Evolutionary conservation across 2,113 vertebrate species (phyloP).

Genomic region (Nothocercus julius): DNA sequence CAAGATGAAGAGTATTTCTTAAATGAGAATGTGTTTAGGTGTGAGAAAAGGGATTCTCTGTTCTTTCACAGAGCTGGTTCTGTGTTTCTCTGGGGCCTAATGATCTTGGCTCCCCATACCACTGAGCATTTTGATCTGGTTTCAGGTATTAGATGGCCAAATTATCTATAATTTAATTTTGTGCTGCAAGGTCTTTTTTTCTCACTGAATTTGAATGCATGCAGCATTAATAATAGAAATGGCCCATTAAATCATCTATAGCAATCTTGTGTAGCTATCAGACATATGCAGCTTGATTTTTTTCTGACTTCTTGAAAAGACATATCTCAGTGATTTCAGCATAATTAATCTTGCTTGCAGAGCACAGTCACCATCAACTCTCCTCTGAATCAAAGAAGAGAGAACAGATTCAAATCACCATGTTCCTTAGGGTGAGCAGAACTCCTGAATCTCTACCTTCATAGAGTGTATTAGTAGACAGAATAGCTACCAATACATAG

Average conservation of each 20-base stretch:
- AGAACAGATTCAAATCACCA: not conserved
- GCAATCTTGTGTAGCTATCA: conserved; percentile 12
- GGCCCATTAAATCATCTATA: conserved; percentile 28
- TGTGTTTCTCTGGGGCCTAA: not conserved
- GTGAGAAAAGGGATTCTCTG: not conserved
- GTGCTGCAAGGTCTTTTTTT: not conserved
- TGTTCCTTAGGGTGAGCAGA: not conserved
- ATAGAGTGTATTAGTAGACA: not conserved
- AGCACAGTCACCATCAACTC: not conserved
- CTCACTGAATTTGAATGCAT: not conserved
- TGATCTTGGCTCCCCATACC: not conserved
- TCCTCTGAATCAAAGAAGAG: not conserved
- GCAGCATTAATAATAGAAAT: conserved; percentile 32
- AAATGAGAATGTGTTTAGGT: not conserved
- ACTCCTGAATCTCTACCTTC: not conserved
- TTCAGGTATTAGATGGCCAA: not conserved
- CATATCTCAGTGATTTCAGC: not conserved
- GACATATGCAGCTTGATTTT: conserved; percentile 43
- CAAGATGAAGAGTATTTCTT: not conserved
- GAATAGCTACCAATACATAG: no score
- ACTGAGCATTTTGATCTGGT: not conserved
- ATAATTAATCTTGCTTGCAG: conserved; percentile 48
- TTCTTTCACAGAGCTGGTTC: not conserved
- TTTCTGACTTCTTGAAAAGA: conserved; percentile 36
- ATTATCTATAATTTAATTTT: not conserved